These are phyloP conservation scores for Thelaira solivaga DNA, from an alignment of 2,888 invertebrate genomes.

Conservation along the genomic window DNA sequence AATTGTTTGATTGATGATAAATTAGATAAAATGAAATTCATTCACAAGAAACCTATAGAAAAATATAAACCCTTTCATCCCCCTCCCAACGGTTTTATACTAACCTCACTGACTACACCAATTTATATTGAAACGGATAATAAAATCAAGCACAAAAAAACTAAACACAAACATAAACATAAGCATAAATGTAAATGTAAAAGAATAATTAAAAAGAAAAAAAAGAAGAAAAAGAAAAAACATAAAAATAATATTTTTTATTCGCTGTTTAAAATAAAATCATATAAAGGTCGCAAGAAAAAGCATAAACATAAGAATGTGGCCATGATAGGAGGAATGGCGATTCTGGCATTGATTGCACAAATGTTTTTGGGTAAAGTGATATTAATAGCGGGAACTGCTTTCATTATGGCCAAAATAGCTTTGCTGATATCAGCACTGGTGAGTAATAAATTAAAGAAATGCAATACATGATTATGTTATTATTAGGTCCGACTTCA, in stretches of 20 bases:
- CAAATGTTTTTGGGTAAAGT: conserved; percentile 84
- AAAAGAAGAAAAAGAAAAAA: conserved; percentile 68
- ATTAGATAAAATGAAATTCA: conserved; percentile 65
- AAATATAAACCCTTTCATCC: conserved; percentile 59
- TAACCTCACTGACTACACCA: background rate
- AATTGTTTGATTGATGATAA: conserved; percentile 71
- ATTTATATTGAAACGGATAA: too few relatives aligned
- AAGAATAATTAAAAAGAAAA: conserved; percentile 77
- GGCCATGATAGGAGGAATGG: conserved; percentile 81
- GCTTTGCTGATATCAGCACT: conserved; percentile 81
- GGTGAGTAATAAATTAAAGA: conserved; percentile 75
- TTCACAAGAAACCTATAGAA: conserved; percentile 44
- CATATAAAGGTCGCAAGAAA: conserved; percentile 79
- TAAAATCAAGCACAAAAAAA: conserved; percentile 6
- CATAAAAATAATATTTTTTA: conserved; percentile 64
- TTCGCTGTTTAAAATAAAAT: conserved; percentile 62
- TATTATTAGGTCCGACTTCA: too few relatives aligned
- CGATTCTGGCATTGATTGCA: conserved; percentile 81
- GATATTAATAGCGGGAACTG: conserved; percentile 82
- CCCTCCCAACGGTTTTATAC: conserved; percentile 25
- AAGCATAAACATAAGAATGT: conserved; percentile 78
- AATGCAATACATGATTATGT: too few relatives aligned
- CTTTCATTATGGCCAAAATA: conserved; percentile 82
- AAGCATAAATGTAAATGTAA: conserved; percentile 66
- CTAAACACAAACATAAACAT: conserved; percentile 20